Base-by-base conservation (phyloP, 2,797 vertebrate species). In the Acanthiza pusilla region DNA sequence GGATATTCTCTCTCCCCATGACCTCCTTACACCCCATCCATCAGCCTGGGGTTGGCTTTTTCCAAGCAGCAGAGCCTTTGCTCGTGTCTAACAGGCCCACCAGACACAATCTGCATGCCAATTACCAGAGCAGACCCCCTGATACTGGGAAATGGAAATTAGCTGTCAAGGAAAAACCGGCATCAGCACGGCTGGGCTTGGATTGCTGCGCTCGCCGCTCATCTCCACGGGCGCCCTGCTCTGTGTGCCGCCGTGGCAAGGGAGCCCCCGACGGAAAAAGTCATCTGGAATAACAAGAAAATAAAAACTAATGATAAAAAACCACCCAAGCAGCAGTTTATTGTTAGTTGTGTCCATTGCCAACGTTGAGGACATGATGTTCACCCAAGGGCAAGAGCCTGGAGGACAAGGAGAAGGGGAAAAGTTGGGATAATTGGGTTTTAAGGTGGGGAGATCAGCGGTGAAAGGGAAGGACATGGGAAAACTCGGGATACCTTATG, bases 71-170 rank as follows among this genome's bases (percentile, higher is more conserved):
- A 97, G 97, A 97, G 97, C 98, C 98, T 98, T 99, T 99, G 99
- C 98, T 99, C 97, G 97, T 97, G 98, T 97, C 98, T 98, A 98
- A 98, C 98, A 98, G 98, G 98, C 98, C 99, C 99, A 99, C 98
- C 98, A 98, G 98, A 99, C 98, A 99, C 99, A 99, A 99, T 99
- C 99, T 99, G 99, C 99, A 99, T 99, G 99, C 99, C 99, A 99
- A 99, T 99, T 99, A 99, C 99, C 85, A 78, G 98, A 96, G 98
- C 98, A 99, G 99, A 99, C 99, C 99, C 99, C 99, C 98, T 99
- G 99, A 99, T 99, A 99, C 99, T 98, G 97, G 98, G 92, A 98
- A 98, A 99, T 99, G 98, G 98, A 99, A 99, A 99, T 99, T 98
- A 99, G 99, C 99, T 99, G 98, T 99, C 98, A 98, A 97, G 97